Base-by-base conservation (phyloP, 2,113 vertebrate genomes). In the Zosterops pallidus region DNA sequence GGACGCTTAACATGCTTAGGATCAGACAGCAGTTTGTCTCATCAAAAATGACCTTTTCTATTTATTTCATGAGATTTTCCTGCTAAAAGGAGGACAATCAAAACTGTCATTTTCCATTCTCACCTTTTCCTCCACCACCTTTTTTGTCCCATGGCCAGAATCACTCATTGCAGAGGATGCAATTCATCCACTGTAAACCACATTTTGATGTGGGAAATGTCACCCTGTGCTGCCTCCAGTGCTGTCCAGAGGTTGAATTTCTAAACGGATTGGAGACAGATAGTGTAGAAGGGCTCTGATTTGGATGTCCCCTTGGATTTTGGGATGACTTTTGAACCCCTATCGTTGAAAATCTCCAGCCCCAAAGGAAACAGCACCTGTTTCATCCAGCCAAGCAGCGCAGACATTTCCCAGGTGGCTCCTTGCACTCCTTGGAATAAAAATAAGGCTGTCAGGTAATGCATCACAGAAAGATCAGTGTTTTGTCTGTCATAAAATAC, bases 351-450 rank as follows among this genome's bases (percentile, higher is more conserved):
- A 91, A 70, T 5, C 46, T 79, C 59, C 78, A 65, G 53, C 20
- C 59, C 35, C 41, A 26, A 72, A 92, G 88, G 75, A 77, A 90
- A 59, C 25, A 74, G 63, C 78, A 85, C 91, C 75, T 83, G 87
- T 55, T 89, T 92, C 49, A 65, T 63, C 68, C 79, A 83, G 44
- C 67, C 49, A 28, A 80, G 76, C 76, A 92, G 55, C 25, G 50
- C 67, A 50, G 82, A 85, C 83, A 62, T 93, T 96, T 39, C 62
- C 90, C 95, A 95, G 75, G 85, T 62, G 76, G 41, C 59, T 95
- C 67, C 78, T 70, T 26, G 72, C 9, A 6, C 5, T 19, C 53
- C 25, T 22, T 77, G 64, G 84, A 90, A 90, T 67, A 62, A 89
- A 94, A 95, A 50, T 33, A 37, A 69, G 39, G 55, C 80, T 88